Conservation (phyloP, 2,113 vertebrate species). For the Strigops habroptila region DNA sequence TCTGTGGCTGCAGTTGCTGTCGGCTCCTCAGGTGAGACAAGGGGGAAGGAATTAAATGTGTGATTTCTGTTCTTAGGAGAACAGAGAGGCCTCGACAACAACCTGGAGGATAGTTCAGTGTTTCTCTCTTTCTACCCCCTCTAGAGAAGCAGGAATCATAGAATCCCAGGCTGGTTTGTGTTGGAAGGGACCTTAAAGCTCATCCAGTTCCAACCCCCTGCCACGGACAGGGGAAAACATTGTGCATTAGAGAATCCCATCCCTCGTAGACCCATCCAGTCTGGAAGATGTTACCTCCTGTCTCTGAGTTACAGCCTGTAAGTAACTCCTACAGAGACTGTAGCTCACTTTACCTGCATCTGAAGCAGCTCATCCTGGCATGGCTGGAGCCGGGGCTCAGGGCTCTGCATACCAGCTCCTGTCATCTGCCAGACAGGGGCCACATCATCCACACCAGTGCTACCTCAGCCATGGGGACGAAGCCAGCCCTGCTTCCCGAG, state of each 20-base stretch:
- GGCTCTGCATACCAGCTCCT: not conserved
- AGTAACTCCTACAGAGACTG: not conserved
- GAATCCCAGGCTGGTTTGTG: not conserved
- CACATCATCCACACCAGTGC: not conserved
- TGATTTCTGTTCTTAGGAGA: not conserved
- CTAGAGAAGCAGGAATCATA: not conserved
- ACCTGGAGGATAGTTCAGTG: not conserved
- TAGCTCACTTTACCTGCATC: no score
- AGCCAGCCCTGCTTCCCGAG: not conserved
- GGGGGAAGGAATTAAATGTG: not conserved
- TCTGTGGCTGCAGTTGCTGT: not conserved
- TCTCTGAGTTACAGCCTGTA: not conserved
- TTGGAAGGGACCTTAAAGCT: not conserved
- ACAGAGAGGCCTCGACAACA: no score
- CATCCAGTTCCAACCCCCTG: not conserved
- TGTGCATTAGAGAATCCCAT: not conserved
- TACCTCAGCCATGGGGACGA: rapidly evolving
- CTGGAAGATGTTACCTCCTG: not conserved
- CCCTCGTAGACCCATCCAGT: not conserved
- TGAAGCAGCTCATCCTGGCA: not conserved
- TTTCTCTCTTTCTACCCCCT: not conserved
- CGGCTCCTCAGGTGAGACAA: not conserved
- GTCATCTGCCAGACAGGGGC: not conserved
- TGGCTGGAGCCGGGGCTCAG: not conserved
- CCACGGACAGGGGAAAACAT: not conserved